These are phyloP conservation scores for Macheiramphus alcinus DNA, from an alignment of 2,113 vertebrate species.

Conservation along the genomic window DNA sequence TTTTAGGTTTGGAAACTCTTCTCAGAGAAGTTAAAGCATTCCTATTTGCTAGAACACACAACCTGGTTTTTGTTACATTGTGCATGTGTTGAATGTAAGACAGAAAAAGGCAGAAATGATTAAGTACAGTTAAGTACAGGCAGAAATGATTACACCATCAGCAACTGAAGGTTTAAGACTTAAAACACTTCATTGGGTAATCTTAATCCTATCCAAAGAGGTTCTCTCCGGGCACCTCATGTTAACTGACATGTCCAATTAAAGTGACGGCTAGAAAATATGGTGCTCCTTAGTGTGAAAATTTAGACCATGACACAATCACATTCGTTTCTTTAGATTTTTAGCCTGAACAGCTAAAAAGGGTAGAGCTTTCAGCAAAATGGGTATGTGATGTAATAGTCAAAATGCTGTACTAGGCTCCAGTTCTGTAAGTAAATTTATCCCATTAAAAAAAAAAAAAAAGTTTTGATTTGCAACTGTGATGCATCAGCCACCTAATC, in stretches of 20 bases:
- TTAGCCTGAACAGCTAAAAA: not conserved
- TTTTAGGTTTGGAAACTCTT: not conserved
- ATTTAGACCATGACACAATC: not conserved
- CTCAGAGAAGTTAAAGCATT: not conserved
- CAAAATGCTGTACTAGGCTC: not conserved
- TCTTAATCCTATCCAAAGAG: slow-evolving; percentile 72
- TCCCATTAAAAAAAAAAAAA: not conserved
- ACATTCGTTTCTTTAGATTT: not conserved
- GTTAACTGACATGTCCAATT: slow-evolving; percentile 81
- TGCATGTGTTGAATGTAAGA: not conserved
- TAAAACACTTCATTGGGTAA: slow-evolving; percentile 67
- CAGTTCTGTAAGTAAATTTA: not conserved
- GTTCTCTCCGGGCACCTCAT: slow-evolving; percentile 78
- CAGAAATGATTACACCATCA: slow-evolving; percentile 62
- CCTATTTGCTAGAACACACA: not conserved
- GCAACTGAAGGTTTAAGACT: slow-evolving; percentile 67
- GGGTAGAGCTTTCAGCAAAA: not conserved
- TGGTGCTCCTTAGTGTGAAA: slow-evolving; percentile 47
- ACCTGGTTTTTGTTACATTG: not conserved
- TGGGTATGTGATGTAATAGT: accelerated
- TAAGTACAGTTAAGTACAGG: slow-evolving; percentile 16
- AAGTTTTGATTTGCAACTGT: not conserved
- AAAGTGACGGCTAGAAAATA: slow-evolving; percentile 69
- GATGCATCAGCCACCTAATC: not conserved
- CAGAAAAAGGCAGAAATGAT: slow-evolving; percentile 54